Conservation (phyloP, 2,113 vertebrate species). For the Benitochromis conjunctus region DNA sequence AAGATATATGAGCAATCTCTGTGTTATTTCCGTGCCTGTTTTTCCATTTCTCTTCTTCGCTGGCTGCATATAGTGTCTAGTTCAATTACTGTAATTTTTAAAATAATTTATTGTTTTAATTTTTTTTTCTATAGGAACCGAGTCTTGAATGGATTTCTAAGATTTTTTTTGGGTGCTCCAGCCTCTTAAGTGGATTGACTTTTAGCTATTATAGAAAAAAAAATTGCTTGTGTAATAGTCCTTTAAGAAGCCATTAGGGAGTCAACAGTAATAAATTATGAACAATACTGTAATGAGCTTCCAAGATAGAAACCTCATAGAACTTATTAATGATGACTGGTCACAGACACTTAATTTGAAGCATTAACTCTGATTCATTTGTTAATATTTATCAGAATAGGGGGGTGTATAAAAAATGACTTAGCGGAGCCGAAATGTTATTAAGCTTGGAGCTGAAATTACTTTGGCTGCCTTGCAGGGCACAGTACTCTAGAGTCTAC, state of each 20-base stretch:
- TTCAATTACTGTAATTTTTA: background rate
- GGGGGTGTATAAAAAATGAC: slow-evolving; percentile 54
- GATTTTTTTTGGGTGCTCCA: slow-evolving; percentile 23
- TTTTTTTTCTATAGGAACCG: slow-evolving; percentile 14
- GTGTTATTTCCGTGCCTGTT: background rate
- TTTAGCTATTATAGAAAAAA: slow-evolving; percentile 52
- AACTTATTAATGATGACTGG: slow-evolving; percentile 68
- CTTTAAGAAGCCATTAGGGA: slow-evolving; percentile 75
- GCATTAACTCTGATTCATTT: slow-evolving; percentile 73
- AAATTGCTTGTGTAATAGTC: slow-evolving; percentile 64
- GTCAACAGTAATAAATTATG: slow-evolving; percentile 74
- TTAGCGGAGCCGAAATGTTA: slow-evolving; percentile 45
- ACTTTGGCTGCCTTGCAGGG: slow-evolving; percentile 47
- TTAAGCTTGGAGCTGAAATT: slow-evolving; percentile 56
- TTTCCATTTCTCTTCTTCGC: background rate
- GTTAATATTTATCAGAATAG: slow-evolving; percentile 72
- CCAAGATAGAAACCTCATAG: slow-evolving; percentile 49
- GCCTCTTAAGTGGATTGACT: slow-evolving; percentile 59
- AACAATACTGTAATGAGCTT: slow-evolving; percentile 73
- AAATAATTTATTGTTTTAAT: background rate
- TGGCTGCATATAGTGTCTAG: background rate
- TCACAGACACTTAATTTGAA: slow-evolving; percentile 72
- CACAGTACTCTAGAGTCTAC: background rate
- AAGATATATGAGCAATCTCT: background rate
- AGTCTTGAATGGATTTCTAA: slow-evolving; percentile 20